These are phyloP conservation scores for Rhinopomastus cyanomelas DNA, from an alignment of 2,113 vertebrate genomes.

Conservation along the genomic window DNA sequence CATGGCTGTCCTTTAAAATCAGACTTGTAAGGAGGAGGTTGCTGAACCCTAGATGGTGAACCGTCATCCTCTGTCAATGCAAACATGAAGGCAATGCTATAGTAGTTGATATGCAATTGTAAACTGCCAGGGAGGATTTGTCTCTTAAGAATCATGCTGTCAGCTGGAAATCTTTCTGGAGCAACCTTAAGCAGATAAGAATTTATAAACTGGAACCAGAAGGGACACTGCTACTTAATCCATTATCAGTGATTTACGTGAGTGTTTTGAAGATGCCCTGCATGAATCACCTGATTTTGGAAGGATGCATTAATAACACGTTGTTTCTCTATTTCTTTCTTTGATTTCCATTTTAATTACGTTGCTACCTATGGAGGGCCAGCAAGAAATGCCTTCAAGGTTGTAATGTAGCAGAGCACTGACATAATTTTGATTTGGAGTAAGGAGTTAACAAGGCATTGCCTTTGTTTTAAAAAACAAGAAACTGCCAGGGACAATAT, in stretches of 20 bases:
- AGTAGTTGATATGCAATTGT: constrained; percentile 45
- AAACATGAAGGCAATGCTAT: constrained; percentile 27
- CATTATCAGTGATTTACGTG: neutral
- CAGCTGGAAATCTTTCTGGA: constrained; percentile 53
- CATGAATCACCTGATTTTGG: neutral
- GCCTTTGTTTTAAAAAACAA: constrained; percentile 32
- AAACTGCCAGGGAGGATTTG: constrained; percentile 53
- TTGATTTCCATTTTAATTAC: neutral
- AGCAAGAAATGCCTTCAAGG: constrained; percentile 3
- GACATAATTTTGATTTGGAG: constrained; percentile 19
- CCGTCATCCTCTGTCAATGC: neutral
- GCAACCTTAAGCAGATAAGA: constrained; percentile 51
- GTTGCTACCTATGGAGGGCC: neutral
- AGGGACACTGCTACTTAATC: constrained; percentile 40
- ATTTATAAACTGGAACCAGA: constrained; percentile 39
- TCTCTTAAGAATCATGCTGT: constrained; percentile 35
- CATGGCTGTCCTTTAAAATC: constrained; percentile 25
- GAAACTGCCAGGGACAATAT: constrained; percentile 65
- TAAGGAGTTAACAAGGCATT: constrained; percentile 38
- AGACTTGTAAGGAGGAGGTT: neutral
- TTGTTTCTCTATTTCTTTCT: neutral
- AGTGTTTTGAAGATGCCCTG: constrained; percentile 25
- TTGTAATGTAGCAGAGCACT: neutral
- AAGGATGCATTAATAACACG: neutral
- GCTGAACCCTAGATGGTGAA: neutral